Base-by-base conservation (phyloP, 2,888 invertebrate species). In the Calliscelio sp. region DNA sequence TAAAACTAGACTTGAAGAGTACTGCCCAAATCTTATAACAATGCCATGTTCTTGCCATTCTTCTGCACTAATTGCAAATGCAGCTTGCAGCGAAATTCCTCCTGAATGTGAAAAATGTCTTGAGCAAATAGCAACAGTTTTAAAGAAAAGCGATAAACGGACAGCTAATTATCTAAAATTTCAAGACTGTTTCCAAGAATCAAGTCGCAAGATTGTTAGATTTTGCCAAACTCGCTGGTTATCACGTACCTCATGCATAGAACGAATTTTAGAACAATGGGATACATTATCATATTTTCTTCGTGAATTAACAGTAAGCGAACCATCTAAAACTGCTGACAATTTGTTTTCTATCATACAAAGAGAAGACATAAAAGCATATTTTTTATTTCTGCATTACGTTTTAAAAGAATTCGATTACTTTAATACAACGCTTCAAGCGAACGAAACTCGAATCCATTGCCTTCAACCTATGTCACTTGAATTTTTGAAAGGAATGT, bases 351-450 rank as follows among this genome's bases (percentile, higher is more conserved):
- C 0, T 35, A 0, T 46, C 0, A 59, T 79, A 61, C 16, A 53
- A 1, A 53, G 53, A 59, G 28, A 49, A n/a, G 38, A 61, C 10
- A 71, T 68, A 3, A 81, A 84, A 35, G 53, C 84, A 0, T 82
- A 80, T 53, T 32, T 83, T 10, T 2, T 32, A n/a, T 86, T 86
- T 57, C 57, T 86, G 18, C 10, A 41, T 51, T 85, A 80, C 18
- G 70, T 63, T 18, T 68, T 86, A 1, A 51, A 82, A 18, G 71
- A 59, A 41, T 86, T 86, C 28, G 85, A 86, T 22, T 74, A 63
- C 38, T 74, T 85, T 8, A 86, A 85, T 61, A 55, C 61, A 2
- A 46, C 18, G 7, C 82, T 86, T 51, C 81, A 86, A 79, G 75
- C 74, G 7, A 49, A n/a, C 0, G 78, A 81, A 16, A 83, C 83